Percentiles rank a stretch among this genome's conserved stretches.
phyloP scores from a whole-genome alignment of 2,797 vertebrate species.

The Podargus strigoides region DNA sequence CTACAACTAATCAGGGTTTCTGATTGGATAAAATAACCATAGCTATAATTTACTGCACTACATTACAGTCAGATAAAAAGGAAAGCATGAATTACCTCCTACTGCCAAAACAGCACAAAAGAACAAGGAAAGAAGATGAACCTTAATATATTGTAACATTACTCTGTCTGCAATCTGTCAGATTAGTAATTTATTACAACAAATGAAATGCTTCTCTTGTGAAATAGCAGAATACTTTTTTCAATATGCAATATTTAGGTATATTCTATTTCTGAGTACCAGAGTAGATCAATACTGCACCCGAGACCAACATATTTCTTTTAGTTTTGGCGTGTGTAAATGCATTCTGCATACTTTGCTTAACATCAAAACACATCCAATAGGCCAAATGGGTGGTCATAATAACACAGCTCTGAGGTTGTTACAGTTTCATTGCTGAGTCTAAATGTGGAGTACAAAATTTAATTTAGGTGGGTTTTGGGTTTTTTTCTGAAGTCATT shows the following conservation, averaged over 20 bases:
- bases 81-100: background rate
- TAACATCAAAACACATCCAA: background rate
- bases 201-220: conserved; percentile 34
- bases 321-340: background rate
- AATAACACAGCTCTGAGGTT: background rate
- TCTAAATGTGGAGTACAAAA: background rate
- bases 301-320: background rate
- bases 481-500: background rate
- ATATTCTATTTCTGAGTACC: background rate
- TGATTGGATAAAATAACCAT: conserved; percentile 51
- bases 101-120: background rate
- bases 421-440: background rate
- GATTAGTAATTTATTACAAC: conserved; percentile 14
- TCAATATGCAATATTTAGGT: background rate
- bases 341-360: background rate
- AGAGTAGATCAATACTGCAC: background rate
- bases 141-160: background rate
- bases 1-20: conserved; percentile 48
- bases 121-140: conserved; percentile 17
- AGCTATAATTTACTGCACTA: conserved; percentile 29
- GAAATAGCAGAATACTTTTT: conserved; percentile 8
- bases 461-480: background rate
- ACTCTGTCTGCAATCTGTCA: conserved; percentile 1
- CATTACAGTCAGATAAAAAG: background rate
- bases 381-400: background rate